Evolutionary conservation across 2,888 invertebrate species (phyloP).

Genomic region (Erynnis tages): DNA sequence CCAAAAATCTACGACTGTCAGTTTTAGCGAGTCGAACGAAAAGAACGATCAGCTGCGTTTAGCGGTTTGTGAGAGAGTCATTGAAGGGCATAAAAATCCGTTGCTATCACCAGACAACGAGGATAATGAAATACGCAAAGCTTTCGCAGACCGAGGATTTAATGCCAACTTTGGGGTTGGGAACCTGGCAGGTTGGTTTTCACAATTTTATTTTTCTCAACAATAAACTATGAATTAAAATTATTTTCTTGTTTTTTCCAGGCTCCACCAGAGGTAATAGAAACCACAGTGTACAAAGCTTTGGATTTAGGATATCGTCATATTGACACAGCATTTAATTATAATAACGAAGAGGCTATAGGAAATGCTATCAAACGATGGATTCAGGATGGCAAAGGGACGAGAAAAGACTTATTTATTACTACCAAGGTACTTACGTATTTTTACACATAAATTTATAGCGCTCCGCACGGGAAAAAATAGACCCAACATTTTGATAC

Average conservation of each 20-base stretch:
- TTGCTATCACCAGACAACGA: conserved; percentile 45
- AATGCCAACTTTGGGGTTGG: conserved; percentile 87
- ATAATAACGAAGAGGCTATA: conserved; percentile 89
- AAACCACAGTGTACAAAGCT: conserved; percentile 83
- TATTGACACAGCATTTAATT: conserved; percentile 90
- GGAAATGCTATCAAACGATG: conserved; percentile 85
- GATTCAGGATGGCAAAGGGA: conserved; percentile 83
- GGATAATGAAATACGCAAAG: conserved; percentile 68
- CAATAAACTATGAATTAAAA: not conserved
- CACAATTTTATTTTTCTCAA: not conserved
- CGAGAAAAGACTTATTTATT: conserved; percentile 87
- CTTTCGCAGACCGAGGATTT: conserved; percentile 73
- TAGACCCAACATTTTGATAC: too few relatives aligned
- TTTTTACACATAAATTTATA: not conserved
- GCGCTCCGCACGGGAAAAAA: too few relatives aligned
- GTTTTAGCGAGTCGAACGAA: conserved; percentile 42
- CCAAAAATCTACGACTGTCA: conserved; percentile 55
- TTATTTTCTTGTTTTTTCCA: conserved; percentile 48
- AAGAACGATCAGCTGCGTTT: conserved; percentile 24
- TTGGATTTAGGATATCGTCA: conserved; percentile 87
- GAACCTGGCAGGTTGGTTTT: conserved; percentile 85
- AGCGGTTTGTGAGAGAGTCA: not conserved
- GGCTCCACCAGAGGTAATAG: conserved; percentile 84
- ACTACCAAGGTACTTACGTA: conserved; percentile 86
- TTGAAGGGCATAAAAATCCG: conserved; percentile 31